These are phyloP conservation scores for Serinus canaria DNA, from an alignment of 2,113 vertebrate species.

Conservation along the genomic window DNA sequence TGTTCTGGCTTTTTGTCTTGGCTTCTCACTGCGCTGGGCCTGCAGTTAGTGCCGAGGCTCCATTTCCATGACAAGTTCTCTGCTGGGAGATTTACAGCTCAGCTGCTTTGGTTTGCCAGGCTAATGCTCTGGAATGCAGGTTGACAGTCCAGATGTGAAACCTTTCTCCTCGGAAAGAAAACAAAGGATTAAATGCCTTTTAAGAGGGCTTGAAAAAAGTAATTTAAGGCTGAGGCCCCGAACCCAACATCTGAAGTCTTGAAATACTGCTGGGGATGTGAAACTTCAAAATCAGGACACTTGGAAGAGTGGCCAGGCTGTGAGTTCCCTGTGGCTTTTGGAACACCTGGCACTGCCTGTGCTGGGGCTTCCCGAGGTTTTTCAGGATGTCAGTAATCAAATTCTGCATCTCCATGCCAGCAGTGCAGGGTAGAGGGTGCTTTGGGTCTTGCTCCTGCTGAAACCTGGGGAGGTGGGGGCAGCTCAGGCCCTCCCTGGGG, in stretches of 20 bases:
- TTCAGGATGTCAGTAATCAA: background rate
- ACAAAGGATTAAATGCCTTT: slow-evolving; percentile 60
- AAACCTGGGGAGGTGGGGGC: fast-evolving
- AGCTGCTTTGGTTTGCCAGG: slow-evolving; percentile 67
- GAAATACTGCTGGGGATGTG: background rate
- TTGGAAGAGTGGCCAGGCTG: background rate
- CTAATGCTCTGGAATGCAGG: slow-evolving; percentile 67
- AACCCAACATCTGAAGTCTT: background rate
- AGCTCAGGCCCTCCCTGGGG: background rate
- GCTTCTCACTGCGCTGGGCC: background rate
- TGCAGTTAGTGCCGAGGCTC: background rate
- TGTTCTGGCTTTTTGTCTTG: background rate
- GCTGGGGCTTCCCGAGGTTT: background rate
- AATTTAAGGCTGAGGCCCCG: slow-evolving; percentile 24
- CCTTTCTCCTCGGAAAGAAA: slow-evolving; percentile 51
- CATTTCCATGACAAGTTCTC: slow-evolving; percentile 65
- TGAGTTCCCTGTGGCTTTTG: background rate
- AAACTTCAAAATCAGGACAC: background rate
- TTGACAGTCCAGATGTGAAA: slow-evolving; percentile 70
- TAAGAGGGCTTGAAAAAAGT: slow-evolving; percentile 42
- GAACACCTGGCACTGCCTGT: background rate
- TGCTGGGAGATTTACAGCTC: slow-evolving; percentile 73
- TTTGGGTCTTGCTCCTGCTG: background rate
- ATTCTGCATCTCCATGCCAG: background rate
- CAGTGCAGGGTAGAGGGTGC: background rate